Percentiles rank a stretch among this genome's conserved stretches.
Conservation (phyloP, 2,797 vertebrate genomes). For the Manis crassicaudata region DNA sequence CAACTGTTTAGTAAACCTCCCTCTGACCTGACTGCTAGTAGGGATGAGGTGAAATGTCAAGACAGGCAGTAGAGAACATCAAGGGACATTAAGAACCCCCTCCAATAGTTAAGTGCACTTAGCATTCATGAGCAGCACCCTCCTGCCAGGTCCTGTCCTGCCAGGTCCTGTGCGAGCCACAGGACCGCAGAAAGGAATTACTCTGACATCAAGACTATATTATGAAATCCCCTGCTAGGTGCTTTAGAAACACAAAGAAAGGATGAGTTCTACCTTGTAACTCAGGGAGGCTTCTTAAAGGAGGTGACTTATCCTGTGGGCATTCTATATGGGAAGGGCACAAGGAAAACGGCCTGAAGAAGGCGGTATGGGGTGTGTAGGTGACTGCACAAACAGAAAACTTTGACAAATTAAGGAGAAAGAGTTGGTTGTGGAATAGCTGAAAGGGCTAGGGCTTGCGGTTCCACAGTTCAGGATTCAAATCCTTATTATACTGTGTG, state of each 20-base stretch:
- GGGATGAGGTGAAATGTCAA: background rate
- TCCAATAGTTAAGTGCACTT: background rate
- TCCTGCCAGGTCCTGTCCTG: background rate
- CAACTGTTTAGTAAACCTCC: background rate
- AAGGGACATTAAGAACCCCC: background rate
- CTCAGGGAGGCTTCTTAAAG: background rate
- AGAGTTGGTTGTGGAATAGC: background rate
- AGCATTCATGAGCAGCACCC: background rate
- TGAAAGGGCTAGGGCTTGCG: background rate
- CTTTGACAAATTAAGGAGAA: background rate
- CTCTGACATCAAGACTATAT: background rate
- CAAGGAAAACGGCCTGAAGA: background rate
- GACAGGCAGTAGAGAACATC: background rate
- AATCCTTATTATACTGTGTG: background rate
- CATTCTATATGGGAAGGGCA: background rate
- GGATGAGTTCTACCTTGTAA: background rate
- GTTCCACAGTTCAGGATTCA: background rate
- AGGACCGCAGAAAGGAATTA: background rate
- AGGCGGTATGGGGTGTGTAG: fast-evolving
- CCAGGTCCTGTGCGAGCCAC: background rate
- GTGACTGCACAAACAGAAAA: background rate
- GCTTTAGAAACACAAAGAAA: background rate
- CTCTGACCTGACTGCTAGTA: background rate
- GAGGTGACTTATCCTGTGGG: background rate
- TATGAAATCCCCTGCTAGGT: background rate